Percentiles rank a stretch among this genome's conserved stretches.
phyloP scores from a whole-genome alignment of 2,113 vertebrate species.

The Theristicus caerulescens region DNA sequence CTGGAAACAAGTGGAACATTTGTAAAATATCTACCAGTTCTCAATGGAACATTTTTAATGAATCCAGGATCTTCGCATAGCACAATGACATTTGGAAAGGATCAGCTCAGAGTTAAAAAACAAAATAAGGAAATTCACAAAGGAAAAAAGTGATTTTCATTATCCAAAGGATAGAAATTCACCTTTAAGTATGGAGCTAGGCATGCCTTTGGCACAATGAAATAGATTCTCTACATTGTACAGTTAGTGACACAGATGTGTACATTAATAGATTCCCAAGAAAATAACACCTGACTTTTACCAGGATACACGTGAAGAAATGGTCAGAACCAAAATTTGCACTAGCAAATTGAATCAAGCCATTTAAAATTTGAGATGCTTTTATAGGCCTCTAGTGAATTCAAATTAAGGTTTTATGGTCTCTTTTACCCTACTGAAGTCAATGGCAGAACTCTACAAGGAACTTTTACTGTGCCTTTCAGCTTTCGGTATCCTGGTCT shows the following conservation, averaged over 20 bases:
- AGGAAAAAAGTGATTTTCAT: conserved; percentile 43
- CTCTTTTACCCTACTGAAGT: background rate
- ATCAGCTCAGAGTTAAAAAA: conserved; percentile 44
- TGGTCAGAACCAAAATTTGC: background rate
- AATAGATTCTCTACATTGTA: background rate
- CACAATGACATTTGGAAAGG: conserved; percentile 68
- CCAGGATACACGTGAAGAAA: background rate
- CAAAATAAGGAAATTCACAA: conserved; percentile 50
- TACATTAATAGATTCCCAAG: background rate
- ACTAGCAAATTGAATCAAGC: background rate
- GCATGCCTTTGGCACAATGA: background rate
- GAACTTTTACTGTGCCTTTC: background rate
- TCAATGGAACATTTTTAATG: conserved; percentile 60
- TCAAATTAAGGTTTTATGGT: conserved; percentile 2
- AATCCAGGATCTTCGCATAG: conserved; percentile 43
- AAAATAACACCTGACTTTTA: background rate
- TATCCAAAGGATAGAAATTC: conserved; percentile 49
- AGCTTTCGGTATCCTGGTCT: background rate
- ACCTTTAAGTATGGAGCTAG: conserved; percentile 31
- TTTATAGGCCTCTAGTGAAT: background rate
- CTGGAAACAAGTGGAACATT: conserved; percentile 52
- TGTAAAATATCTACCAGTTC: conserved; percentile 47
- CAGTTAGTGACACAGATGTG: background rate
- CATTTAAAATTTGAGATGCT: background rate
- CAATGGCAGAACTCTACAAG: background rate